These are phyloP conservation scores for Apogon talboti DNA, from an alignment of 2,797 vertebrate species.

Conservation along the genomic window DNA sequence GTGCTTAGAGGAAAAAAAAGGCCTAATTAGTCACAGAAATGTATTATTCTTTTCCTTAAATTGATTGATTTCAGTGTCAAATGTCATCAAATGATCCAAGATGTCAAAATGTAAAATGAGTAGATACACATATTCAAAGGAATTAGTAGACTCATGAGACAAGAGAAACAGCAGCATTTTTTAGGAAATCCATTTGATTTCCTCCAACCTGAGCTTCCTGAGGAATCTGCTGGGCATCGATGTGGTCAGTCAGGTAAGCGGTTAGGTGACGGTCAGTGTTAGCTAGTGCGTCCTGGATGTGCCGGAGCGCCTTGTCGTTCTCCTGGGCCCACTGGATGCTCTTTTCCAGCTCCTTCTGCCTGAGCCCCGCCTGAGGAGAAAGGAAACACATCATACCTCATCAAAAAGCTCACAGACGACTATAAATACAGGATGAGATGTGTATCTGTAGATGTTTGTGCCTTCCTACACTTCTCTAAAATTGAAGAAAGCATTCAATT, in stretches of 20 bases:
- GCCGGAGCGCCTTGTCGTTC: slow-evolving; percentile 89
- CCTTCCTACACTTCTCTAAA: background rate
- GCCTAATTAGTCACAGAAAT: no score
- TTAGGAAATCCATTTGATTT: no score
- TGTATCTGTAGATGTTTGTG: background rate
- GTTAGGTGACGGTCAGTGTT: slow-evolving; percentile 90
- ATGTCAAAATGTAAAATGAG: no score
- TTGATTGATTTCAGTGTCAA: no score
- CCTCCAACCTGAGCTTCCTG: slow-evolving; percentile 92
- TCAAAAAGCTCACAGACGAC: background rate
- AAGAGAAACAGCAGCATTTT: no score
- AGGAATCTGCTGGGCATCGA: slow-evolving; percentile 93
- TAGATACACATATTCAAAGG: no score
- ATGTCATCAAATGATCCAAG: no score
- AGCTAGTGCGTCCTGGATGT: slow-evolving; percentile 91
- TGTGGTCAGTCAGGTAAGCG: slow-evolving; percentile 89
- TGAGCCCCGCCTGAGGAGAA: slow-evolving; percentile 85
- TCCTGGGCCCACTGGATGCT: slow-evolving; percentile 91
- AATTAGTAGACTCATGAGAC: no score
- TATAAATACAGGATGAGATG: background rate
- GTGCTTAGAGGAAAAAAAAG: no score
- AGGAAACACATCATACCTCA: slow-evolving; percentile 10
- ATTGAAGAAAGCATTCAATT: background rate
- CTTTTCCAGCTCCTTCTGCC: slow-evolving; percentile 91
- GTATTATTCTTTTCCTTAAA: no score